Percentiles rank a stretch among this genome's conserved stretches.
Conservation (phyloP, 2,797 vertebrate genomes). For the Lemur catta region DNA sequence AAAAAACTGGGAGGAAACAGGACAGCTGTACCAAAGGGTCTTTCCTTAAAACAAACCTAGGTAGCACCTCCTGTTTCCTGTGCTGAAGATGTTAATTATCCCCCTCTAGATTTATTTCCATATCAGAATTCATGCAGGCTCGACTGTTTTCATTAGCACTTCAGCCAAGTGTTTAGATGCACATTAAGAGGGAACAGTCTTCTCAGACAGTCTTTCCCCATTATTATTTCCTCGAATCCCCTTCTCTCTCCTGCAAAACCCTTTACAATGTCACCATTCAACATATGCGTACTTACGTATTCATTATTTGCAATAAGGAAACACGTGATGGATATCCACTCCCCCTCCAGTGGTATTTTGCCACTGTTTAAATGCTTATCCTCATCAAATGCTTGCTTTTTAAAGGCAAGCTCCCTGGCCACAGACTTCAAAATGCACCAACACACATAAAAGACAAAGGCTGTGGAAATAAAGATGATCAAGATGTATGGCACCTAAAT, state of each 20-base stretch:
- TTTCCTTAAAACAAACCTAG: neutral
- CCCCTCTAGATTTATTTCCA: neutral
- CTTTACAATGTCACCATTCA: neutral
- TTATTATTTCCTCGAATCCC: rapidly evolving
- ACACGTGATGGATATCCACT: neutral
- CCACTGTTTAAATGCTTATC: neutral
- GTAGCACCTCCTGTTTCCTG: neutral
- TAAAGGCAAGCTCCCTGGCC: neutral
- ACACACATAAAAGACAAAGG: neutral
- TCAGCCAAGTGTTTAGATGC: neutral
- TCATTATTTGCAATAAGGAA: neutral
- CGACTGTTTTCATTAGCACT: neutral
- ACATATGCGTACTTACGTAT: rapidly evolving
- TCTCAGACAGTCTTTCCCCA: neutral
- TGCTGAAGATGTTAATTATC: neutral
- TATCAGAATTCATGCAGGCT: neutral
- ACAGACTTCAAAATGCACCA: neutral
- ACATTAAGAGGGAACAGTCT: neutral
- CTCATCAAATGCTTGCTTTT: too few species aligned
- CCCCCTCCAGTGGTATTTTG: too few species aligned
- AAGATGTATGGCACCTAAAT: rapidly evolving
- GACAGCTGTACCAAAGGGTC: neutral
- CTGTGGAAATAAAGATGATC: neutral
- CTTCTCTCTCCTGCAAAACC: neutral
- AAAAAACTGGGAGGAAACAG: neutral